A percentile compares a stretch with the other conserved stretches of the same genome.
Conservation (phyloP, 2,113 vertebrate genomes). For the Sceloporus tristichus region DNA sequence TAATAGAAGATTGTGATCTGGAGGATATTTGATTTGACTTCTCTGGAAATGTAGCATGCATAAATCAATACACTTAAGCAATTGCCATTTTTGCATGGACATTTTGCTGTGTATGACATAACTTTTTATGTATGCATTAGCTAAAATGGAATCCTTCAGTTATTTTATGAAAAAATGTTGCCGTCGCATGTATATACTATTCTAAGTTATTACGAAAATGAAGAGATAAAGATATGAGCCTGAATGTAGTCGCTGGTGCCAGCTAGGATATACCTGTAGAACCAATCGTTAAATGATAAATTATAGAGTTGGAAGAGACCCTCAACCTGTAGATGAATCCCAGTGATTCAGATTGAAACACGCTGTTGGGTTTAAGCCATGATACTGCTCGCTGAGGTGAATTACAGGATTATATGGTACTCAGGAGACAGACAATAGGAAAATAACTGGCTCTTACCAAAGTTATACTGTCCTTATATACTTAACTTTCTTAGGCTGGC, state of each 20-base stretch:
- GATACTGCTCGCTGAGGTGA: background rate
- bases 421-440: background rate
- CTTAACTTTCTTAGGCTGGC: background rate
- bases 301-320: no score
- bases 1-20: background rate
- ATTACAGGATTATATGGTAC: background rate
- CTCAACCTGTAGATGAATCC: no score
- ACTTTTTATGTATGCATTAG: no score
- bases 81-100: background rate
- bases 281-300: no score
- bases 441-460: background rate
- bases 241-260: no score
- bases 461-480: background rate
- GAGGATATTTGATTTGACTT: background rate
- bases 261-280: no score
- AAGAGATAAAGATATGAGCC: background rate
- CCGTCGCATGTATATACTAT: background rate
- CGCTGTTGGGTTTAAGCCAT: no score
- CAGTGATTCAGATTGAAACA: background rate
- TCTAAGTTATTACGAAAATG: background rate
- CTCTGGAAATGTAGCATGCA: background rate
- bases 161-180: no score
- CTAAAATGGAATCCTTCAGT: no score
- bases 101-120: background rate
- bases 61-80: background rate